phyloP scores from a whole-genome alignment of 1,140 invertebrate genomes.

The Drosophila pseudoananassae region DNA sequence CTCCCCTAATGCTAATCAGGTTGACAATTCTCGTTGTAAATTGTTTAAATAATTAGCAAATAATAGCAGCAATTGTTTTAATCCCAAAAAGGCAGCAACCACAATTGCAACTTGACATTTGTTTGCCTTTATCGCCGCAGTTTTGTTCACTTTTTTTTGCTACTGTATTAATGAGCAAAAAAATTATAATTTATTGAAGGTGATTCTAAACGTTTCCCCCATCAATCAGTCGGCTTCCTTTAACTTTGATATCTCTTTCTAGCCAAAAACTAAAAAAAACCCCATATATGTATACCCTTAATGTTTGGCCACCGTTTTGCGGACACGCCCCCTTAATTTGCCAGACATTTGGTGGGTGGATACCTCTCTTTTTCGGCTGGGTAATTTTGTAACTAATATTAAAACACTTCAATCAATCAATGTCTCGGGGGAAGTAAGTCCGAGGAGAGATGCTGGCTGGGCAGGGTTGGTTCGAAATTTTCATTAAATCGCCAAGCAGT shows the following conservation, averaged over 20 bases:
- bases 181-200: conserved; percentile 76
- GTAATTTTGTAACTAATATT: conserved; percentile 57
- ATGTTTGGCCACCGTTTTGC: conserved; percentile 36
- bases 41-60: conserved; percentile 63
- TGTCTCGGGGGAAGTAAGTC: conserved; percentile 13
- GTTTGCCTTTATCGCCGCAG: conserved; percentile 57
- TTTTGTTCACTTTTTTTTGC: conserved; percentile 29
- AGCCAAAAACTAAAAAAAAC: background rate
- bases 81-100: conserved; percentile 62
- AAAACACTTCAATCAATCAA: conserved; percentile 62
- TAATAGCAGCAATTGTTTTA: conserved; percentile 59
- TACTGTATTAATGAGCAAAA: conserved; percentile 76
- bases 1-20: conserved; percentile 33
- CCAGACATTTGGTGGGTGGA: conserved; percentile 35
- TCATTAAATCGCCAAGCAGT: conserved; percentile 46
- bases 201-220: conserved; percentile 42
- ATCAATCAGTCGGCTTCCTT: conserved; percentile 66
- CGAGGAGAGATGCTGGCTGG: background rate
- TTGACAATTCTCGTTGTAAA: conserved; percentile 40
- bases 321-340: conserved; percentile 55
- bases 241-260: conserved; percentile 31
- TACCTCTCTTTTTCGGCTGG: conserved; percentile 34
- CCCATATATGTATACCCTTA: background rate
- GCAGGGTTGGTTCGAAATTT: conserved; percentile 12
- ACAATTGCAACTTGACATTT: conserved; percentile 60